Evolutionary conservation across 2,888 invertebrate genomes (phyloP), one percentile per base, ranked within the genome.

Genomic region (Tromatobia lineatoria): DNA sequence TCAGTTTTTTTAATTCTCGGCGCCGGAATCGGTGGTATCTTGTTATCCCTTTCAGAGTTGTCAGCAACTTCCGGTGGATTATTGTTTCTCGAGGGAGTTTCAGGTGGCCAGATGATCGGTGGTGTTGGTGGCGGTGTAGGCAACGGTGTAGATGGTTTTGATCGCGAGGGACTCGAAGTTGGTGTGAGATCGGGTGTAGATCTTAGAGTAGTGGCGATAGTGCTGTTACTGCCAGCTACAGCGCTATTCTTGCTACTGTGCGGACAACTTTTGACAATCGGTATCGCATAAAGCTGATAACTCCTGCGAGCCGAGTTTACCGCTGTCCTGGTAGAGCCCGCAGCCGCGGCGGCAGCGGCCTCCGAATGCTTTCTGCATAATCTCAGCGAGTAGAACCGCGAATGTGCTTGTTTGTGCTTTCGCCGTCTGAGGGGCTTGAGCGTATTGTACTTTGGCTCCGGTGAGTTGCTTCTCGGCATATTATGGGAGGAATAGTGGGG

Each of bases 401-500:
- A 87, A 25, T 85, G 85, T 47, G 86, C 85, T 59, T 91, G 92
- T 66, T 91, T 91, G 85, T 92, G 91, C 78, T 93, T 93, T 78
- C 88, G 86, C 52, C 93, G 89, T 18, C 93, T 88, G 0, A 93
- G 89, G 3, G 93, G 93, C 82, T 93, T 93, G 38, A 93, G 85
- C 64, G 92, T 93, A 87, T 93, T 93, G 89, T 90, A 93, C 64
- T 90, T 91, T 7, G 88, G 91, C 86, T 93, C 92, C 47, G 93
- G 93, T 13, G 93, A 93, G 82, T 93, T 92, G 82, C 85, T 90
- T 74, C 93, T 90, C 42, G 93, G 93, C 92, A 93, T 91, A 88
- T 93, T 93, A 87, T 92, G 90, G 38, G 90, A 88, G 81, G 92
- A 90, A 89, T 91, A 91, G 91, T 94, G 92, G 81, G 94, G 93